Evolutionary conservation across 2,113 vertebrate genomes (phyloP).

Genomic region (Notiomystis cincta): DNA sequence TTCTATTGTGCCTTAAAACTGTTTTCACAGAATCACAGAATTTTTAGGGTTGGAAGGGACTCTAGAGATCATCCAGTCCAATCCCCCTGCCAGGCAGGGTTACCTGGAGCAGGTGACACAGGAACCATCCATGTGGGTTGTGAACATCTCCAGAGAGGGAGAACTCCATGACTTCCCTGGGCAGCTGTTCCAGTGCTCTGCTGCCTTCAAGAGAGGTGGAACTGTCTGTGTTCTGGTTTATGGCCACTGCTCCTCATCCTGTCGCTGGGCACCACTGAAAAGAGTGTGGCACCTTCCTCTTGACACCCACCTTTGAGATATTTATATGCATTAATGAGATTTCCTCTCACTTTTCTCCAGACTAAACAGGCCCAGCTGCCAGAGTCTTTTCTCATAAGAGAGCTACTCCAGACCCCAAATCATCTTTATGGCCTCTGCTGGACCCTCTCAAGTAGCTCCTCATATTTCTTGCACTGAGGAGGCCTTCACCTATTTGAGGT

Average conservation of each 20-base stretch:
- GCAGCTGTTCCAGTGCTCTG: neutral
- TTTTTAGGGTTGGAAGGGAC: neutral
- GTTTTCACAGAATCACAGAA: neutral
- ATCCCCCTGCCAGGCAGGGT: neutral
- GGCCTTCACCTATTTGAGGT: neutral
- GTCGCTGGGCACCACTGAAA: neutral
- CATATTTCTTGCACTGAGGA: neutral
- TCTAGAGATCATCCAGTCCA: neutral
- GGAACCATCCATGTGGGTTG: neutral
- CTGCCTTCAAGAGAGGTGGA: neutral
- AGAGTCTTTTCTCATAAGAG: neutral
- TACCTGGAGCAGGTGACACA: neutral
- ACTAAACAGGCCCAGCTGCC: neutral
- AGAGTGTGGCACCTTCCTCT: neutral
- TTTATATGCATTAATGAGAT: neutral
- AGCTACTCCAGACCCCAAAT: neutral
- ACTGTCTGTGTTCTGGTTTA: neutral
- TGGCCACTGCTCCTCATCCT: neutral
- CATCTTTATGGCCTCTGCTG: neutral
- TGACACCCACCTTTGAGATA: neutral
- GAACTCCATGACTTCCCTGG: neutral
- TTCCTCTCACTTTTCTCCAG: neutral
- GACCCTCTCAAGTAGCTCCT: neutral
- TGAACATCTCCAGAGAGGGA: neutral
- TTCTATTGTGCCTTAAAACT: neutral